A percentile compares a stretch with the other conserved stretches of the same genome.
Evolutionary conservation across 2,888 invertebrate species (phyloP).

Genomic region (Athalia cordata): DNA sequence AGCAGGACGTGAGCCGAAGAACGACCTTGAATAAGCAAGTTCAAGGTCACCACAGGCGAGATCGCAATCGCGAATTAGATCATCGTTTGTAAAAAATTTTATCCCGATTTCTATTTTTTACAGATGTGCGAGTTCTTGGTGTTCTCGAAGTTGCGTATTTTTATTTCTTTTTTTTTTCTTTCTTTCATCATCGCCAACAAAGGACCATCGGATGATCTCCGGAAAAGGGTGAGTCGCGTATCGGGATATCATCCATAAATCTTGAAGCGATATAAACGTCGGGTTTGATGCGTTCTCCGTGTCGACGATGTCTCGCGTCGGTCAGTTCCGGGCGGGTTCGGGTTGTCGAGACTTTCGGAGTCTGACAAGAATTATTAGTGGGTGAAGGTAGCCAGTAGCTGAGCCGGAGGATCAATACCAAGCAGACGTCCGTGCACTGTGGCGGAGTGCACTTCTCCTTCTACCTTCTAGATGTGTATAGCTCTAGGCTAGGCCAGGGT

Average conservation of each 20-base stretch:
- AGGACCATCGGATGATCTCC: too few species aligned
- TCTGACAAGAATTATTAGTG: slow-evolving; percentile 74
- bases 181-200: too few species aligned
- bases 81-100: too few species aligned
- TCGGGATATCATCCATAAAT: neutral
- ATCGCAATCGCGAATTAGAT: neutral
- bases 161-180: too few species aligned
- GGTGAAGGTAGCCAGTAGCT: slow-evolving; percentile 73
- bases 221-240: neutral
- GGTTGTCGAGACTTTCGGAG: slow-evolving; percentile 70
- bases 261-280: neutral
- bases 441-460: slow-evolving; percentile 71
- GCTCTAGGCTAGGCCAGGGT: slow-evolving; percentile 68
- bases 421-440: slow-evolving; percentile 72
- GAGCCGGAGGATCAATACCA: slow-evolving; percentile 72
- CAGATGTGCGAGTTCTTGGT: too few species aligned
- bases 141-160: too few species aligned
- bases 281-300: neutral
- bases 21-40: slow-evolving; percentile 21
- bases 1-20: neutral
- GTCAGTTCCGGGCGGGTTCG: slow-evolving; percentile 55
- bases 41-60: slow-evolving; percentile 20
- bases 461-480: slow-evolving; percentile 52
- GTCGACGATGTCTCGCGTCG: slow-evolving; percentile 17
- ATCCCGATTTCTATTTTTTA: too few species aligned